phyloP scores from a whole-genome alignment of 1,140 invertebrate species.

The Bombus pyrosoma region DNA sequence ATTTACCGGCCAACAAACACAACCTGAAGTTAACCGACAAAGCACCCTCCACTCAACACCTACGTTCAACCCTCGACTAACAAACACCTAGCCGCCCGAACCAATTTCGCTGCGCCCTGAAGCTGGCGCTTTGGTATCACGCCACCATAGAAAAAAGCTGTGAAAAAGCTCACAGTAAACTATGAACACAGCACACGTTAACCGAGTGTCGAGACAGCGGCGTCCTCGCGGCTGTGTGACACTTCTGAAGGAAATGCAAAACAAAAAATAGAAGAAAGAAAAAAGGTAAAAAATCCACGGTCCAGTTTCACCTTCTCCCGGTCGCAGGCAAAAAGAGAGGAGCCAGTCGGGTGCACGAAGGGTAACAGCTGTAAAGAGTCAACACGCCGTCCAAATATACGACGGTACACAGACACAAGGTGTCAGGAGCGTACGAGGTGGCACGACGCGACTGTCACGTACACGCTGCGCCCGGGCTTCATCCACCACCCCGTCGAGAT shows the following conservation, averaged over 20 bases:
- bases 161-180: neutral
- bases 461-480: constrained; percentile 76
- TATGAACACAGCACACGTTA: neutral
- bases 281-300: constrained; percentile 26
- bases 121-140: neutral
- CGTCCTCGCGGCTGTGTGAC: neutral
- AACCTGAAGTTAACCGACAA: neutral
- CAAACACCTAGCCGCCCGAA: constrained; percentile 1
- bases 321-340: constrained; percentile 33
- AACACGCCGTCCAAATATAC: constrained; percentile 77
- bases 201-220: constrained; percentile 4
- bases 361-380: constrained; percentile 79
- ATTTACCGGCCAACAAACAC: neutral
- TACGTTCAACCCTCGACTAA: neutral
- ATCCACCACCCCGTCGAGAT: constrained; percentile 73
- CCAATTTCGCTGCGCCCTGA: neutral
- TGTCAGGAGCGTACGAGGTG: constrained; percentile 67
- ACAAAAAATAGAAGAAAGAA: neutral
- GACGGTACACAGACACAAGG: constrained; percentile 75
- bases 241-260: neutral
- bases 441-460: constrained; percentile 77
- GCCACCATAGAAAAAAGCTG: neutral
- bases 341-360: constrained; percentile 57
- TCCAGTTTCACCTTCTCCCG: constrained; percentile 53
- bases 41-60: neutral